Base-by-base conservation (phyloP, 2,888 invertebrate genomes). In the Tetragnatha montana region DNA sequence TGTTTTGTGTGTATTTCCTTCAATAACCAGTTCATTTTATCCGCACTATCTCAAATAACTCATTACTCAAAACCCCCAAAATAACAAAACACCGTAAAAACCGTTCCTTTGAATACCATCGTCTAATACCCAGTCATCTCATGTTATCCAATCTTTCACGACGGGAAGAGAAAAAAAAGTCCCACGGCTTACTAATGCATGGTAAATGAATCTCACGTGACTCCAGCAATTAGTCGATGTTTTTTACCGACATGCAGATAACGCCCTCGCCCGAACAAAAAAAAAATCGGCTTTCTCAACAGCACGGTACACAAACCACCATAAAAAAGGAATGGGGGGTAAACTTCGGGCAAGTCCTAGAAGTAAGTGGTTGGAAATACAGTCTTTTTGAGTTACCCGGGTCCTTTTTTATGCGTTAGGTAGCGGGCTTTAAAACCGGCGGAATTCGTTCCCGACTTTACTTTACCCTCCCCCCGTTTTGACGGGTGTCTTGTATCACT, bases 401-500 rank as follows among this genome's bases (percentile, higher is more conserved):
- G 22, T 79, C 71, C 22, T 71, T 71, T 17, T 70, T 51, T 51
- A 51, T 21, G 84, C 68, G 70, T n/a, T 21, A 19, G n/a, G 80
- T 71, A 51, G 71, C 1, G 35, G 35, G 35, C 79, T 86, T 80
- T 80, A 14, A 80, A 74, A n/a, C 47, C 35, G 35, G 19, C 51
- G 73, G 80, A 86, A 82, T 82, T 78, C 60, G 17, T 49, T 47
- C 71, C 60, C 47, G 78, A 73, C 71, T 78, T 82, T 82, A 78
- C 60, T 79, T 49, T 35, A 8, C 50, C 17, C n/a, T 8, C 19
- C 60, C 49, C 68, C 68, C 68, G 82, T 82, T 83, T 88, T 88
- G 88, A 88, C 82, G 83, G 78, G 88, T 83, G 82, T 83, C 88
- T 88, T 88, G 82, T 88, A 82, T 88, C 82, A 83, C 79, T 83